phyloP scores from a whole-genome alignment of 2,797 vertebrate genomes.

The Alca torda region DNA sequence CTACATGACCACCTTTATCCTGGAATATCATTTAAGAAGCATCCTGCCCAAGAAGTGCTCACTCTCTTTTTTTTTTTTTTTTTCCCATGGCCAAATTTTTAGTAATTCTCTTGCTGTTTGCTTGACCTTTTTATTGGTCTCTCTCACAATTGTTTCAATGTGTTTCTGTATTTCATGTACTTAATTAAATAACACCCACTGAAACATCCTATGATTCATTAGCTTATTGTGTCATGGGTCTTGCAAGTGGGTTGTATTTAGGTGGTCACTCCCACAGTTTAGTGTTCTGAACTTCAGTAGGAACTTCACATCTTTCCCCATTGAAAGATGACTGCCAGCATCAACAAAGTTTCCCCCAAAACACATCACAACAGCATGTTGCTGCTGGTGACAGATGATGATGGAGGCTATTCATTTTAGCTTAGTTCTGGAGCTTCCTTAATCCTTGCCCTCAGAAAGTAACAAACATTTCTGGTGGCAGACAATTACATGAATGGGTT shows the following conservation, averaged over 20 bases:
- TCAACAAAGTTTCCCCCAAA: background rate
- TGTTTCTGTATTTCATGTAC: conserved; percentile 32
- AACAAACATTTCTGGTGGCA: background rate
- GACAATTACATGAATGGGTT: background rate
- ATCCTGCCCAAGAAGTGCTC: background rate
- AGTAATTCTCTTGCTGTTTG: background rate
- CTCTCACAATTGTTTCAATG: conserved; percentile 22
- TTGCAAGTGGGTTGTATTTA: background rate
- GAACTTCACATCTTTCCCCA: background rate
- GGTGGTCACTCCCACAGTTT: conserved; percentile 3
- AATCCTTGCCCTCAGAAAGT: background rate
- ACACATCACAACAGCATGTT: background rate
- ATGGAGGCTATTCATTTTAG: background rate
- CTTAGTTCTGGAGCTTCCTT: background rate
- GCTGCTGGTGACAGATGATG: background rate
- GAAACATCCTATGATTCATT: conserved; percentile 45
- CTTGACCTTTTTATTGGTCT: conserved; percentile 32
- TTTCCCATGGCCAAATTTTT: background rate
- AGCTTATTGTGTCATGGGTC: conserved; percentile 3
- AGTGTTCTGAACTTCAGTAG: background rate
- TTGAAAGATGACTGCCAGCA: background rate
- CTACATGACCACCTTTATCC: background rate
- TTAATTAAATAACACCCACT: conserved; percentile 33
- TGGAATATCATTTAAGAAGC: background rate
- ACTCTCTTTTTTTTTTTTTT: background rate